phyloP scores from a whole-genome alignment of 2,888 invertebrate genomes.

The Brachyopa scutellaris region DNA sequence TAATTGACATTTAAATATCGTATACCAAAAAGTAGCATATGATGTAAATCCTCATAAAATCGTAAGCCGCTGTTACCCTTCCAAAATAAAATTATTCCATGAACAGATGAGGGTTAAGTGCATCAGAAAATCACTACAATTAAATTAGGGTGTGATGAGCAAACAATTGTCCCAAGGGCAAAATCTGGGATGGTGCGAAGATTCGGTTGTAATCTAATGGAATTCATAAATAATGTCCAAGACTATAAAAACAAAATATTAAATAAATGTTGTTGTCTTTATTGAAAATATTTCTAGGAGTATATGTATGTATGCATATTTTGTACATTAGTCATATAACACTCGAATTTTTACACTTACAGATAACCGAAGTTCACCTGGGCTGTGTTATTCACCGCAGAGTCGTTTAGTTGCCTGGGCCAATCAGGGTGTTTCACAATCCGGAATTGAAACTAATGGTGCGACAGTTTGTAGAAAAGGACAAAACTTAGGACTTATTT shows the following conservation, averaged over 20 bases:
- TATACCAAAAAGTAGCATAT: conserved; percentile 72
- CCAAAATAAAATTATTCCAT: conserved; percentile 27
- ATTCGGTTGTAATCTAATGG: conserved; percentile 80
- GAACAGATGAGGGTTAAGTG: conserved; percentile 79
- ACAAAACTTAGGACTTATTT: conserved; percentile 90
- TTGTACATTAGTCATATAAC: background rate
- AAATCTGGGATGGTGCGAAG: conserved; percentile 77
- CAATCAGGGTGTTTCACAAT: conserved; percentile 78
- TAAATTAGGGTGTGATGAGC: conserved; percentile 82
- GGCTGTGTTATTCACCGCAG: conserved; percentile 79
- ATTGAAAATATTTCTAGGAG: background rate
- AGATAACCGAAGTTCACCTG: conserved; percentile 79
- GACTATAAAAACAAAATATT: background rate
- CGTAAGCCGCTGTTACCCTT: conserved; percentile 48
- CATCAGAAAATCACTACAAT: conserved; percentile 81
- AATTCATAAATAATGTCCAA: conserved; percentile 79
- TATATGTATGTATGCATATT: background rate
- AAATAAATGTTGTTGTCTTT: background rate
- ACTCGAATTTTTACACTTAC: conserved; percentile 56
- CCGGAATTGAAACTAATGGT: conserved; percentile 73
- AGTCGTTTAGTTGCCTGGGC: conserved; percentile 80
- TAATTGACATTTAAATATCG: conserved; percentile 69
- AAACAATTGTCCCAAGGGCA: conserved; percentile 81
- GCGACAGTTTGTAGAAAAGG: conserved; percentile 80
- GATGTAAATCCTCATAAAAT: conserved; percentile 73